A percentile compares a stretch with the other conserved stretches of the same genome.
Conservation (phyloP, 2,888 invertebrate genomes). For the Molorchus minor region DNA sequence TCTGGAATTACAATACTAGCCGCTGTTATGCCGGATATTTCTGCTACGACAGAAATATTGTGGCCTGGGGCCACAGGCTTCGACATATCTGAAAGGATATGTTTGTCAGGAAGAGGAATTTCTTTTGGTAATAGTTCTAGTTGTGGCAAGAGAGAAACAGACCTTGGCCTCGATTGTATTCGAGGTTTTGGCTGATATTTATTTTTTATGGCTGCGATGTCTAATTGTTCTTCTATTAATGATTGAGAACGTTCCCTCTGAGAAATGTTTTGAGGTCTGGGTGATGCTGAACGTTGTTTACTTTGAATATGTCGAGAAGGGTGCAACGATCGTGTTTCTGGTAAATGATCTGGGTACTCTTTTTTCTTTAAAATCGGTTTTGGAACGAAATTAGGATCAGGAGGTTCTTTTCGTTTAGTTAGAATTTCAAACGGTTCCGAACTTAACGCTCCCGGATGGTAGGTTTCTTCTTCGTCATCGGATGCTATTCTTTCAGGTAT, state of each 20-base stretch:
- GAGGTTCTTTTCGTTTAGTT: slow-evolving; percentile 70
- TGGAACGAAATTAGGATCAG: slow-evolving; percentile 77
- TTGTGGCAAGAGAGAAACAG: slow-evolving; percentile 46
- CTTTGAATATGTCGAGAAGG: slow-evolving; percentile 25
- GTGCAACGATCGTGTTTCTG: slow-evolving; percentile 11
- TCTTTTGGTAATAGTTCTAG: slow-evolving; percentile 28
- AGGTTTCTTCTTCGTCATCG: slow-evolving; percentile 68
- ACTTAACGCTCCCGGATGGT: slow-evolving; percentile 72
- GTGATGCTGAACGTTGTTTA: slow-evolving; percentile 40
- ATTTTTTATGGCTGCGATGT: slow-evolving; percentile 6
- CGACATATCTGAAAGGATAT: slow-evolving; percentile 18
- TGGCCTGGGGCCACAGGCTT: slow-evolving; percentile 36
- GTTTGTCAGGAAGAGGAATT: slow-evolving; percentile 18
- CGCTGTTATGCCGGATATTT: slow-evolving; percentile 55
- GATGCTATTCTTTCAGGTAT: slow-evolving; percentile 26
- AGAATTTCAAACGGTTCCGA: slow-evolving; percentile 68
- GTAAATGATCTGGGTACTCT: slow-evolving; percentile 47
- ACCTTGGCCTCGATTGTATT: slow-evolving; percentile 39
- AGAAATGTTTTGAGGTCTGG: slow-evolving; percentile 34
- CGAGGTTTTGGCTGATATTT: slow-evolving; percentile 18
- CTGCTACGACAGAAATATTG: slow-evolving; percentile 51
- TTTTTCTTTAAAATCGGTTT: slow-evolving; percentile 79
- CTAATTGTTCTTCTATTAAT: slow-evolving; percentile 30
- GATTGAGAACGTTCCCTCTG: slow-evolving; percentile 29
- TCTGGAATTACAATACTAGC: slow-evolving; percentile 57